phyloP scores from a whole-genome alignment of 1,140 invertebrate genomes.

The Reticulitermes speratus region DNA sequence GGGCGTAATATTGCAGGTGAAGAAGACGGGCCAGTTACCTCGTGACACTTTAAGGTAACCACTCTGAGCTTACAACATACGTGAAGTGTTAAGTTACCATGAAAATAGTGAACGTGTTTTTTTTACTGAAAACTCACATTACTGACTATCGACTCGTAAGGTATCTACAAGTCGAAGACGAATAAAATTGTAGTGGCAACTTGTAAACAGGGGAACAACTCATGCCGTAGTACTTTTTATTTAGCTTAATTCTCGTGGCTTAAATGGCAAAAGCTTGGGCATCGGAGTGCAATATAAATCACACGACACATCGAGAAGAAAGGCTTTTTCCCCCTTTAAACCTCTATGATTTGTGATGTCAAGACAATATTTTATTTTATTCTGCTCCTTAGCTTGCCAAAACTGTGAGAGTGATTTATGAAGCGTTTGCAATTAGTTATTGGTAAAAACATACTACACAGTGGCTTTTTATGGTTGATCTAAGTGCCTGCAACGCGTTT shows the following conservation, averaged over 20 bases:
- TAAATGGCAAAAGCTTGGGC: background rate
- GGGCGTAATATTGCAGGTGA: no score
- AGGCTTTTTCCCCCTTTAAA: background rate
- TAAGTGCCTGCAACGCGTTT: no score
- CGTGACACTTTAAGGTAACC: no score
- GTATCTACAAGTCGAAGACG: background rate
- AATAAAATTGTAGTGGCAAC: background rate
- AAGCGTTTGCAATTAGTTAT: background rate
- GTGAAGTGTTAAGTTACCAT: no score
- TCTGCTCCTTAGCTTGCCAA: background rate
- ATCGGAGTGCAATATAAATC: conserved; percentile 7
- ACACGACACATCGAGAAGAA: background rate
- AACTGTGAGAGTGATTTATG: background rate
- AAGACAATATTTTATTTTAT: background rate
- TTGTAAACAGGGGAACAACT: background rate
- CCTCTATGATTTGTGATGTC: background rate
- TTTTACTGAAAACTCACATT: background rate
- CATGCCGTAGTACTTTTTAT: background rate
- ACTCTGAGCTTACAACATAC: no score
- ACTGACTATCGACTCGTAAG: background rate
- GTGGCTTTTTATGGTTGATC: background rate
- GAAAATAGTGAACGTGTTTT: no score
- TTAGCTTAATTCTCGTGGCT: background rate
- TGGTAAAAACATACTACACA: background rate
- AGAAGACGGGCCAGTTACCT: no score